Evolutionary conservation across 2,113 vertebrate genomes (phyloP).

Genomic region (Vanacampus margaritifer): DNA sequence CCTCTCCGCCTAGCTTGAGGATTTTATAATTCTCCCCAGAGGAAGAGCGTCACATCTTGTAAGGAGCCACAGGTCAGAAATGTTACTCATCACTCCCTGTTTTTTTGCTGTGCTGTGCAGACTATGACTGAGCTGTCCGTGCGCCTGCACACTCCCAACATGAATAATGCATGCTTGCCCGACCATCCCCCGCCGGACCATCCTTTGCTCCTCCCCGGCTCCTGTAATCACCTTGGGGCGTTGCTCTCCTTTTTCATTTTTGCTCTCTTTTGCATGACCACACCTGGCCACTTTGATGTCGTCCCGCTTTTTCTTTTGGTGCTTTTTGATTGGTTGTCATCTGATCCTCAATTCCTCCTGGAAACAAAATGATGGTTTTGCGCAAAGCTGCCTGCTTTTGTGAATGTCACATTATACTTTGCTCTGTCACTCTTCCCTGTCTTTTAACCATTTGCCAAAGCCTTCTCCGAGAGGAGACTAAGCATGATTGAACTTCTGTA

Average conservation of each 20-base stretch:
- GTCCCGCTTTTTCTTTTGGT: slow-evolving; percentile 13
- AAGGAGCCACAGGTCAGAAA: slow-evolving; percentile 77
- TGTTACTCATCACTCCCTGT: slow-evolving; percentile 37
- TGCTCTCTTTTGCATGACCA: slow-evolving; percentile 41
- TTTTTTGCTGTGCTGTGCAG: slow-evolving; percentile 28
- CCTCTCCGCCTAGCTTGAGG: slow-evolving; percentile 69
- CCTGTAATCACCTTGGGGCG: slow-evolving; percentile 23
- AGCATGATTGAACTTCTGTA: no score
- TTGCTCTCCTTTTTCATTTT: slow-evolving; percentile 17
- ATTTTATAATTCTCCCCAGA: slow-evolving; percentile 75
- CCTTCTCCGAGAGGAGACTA: no score
- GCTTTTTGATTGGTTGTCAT: slow-evolving; percentile 17
- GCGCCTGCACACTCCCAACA: slow-evolving; percentile 54
- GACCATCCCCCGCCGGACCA: neutral
- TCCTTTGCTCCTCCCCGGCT: neutral
- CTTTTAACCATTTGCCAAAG: slow-evolving; percentile 6
- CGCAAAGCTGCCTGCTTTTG: slow-evolving; percentile 1
- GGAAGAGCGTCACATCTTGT: slow-evolving; percentile 70
- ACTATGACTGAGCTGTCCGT: slow-evolving; percentile 19
- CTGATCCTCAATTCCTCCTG: neutral
- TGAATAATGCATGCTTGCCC: slow-evolving; percentile 56
- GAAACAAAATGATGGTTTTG: slow-evolving; percentile 4
- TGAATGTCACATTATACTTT: slow-evolving; percentile 14
- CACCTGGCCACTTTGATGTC: slow-evolving; percentile 38
- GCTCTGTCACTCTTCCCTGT: slow-evolving; percentile 19